Evolutionary conservation across 2,888 invertebrate species (phyloP), one percentile per base, ranked within the genome.

Genomic region (Odontomyia ornata): DNA sequence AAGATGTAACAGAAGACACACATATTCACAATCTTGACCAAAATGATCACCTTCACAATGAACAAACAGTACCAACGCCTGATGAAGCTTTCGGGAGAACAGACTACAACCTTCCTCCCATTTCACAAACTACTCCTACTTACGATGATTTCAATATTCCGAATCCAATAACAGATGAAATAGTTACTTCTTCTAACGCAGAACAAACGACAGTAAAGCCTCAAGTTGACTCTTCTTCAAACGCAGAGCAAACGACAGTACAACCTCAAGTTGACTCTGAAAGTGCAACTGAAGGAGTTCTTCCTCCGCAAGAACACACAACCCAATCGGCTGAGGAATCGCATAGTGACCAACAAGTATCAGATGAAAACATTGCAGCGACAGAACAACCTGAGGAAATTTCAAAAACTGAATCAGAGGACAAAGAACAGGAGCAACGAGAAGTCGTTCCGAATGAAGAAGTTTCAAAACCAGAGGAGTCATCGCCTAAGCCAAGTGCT

Each of bases 91-190:
- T 36, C n/a, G 65, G 21, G 18, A 36, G 13, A 30, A 21, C 36
- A 9, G 15, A 18, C 3, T 21, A 43, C 25, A 11, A 69, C n/a
- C 27, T 25, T 18, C 56, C 56, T 52, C 15, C 28, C 18, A 27
- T 21, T 36, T 18, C 47, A 11, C 15, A 5, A 18, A 72, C 71
- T n/a, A 72, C 71, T 56, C 30, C 52, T 9, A 28, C 52, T n/a
- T 72, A 72, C n/a, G 28, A 72, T 13, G 71, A 72, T 18, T 18
- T n/a, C 27, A 52, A 52, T 11, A 23, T 72, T 28, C 71, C 71
- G 7, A 72, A 72, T 28, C 71, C 71, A 56, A 27, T 72, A 27
- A 25, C n/a, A 11, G 56, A 56, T 52, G 71, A 56, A 27, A 13
- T 28, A 28, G 30, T 28, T 3, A 72, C 71, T 36, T 9, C 36